A percentile compares a stretch with the other conserved stretches of the same genome.
Evolutionary conservation across 1,140 invertebrate genomes (phyloP).

Genomic region (Drosophila funebris): DNA sequence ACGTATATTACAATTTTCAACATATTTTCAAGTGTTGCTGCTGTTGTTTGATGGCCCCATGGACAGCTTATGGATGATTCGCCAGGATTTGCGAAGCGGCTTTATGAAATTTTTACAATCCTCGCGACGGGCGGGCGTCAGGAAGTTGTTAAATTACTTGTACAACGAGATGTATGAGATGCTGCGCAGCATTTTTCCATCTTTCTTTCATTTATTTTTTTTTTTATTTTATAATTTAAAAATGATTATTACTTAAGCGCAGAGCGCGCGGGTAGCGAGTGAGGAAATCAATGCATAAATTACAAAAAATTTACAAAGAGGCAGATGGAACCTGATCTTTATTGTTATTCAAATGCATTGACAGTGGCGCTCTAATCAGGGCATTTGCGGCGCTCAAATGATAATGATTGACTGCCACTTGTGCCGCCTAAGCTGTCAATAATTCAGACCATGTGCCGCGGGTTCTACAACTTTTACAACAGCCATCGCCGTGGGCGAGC

Average conservation of each 20-base stretch:
- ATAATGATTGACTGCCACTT: slow-evolving; percentile 75
- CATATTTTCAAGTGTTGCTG: slow-evolving; percentile 69
- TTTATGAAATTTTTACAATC: slow-evolving; percentile 74
- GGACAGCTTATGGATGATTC: slow-evolving; percentile 68
- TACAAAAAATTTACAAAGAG: slow-evolving; percentile 69
- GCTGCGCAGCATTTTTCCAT: slow-evolving; percentile 1
- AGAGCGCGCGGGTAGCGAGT: not conserved
- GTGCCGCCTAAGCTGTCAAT: slow-evolving; percentile 68
- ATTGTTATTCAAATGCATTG: slow-evolving; percentile 79
- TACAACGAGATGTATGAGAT: not conserved
- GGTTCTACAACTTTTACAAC: slow-evolving; percentile 17
- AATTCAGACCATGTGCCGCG: slow-evolving; percentile 70
- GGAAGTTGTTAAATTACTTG: slow-evolving; percentile 64
- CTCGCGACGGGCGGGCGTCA: slow-evolving; percentile 57
- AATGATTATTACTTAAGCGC: slow-evolving; percentile 68
- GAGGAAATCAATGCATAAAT: slow-evolving; percentile 77
- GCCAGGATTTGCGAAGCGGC: slow-evolving; percentile 47
- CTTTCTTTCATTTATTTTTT: slow-evolving; percentile 2
- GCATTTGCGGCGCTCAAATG: slow-evolving; percentile 34
- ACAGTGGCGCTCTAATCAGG: slow-evolving; percentile 42
- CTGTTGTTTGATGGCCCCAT: slow-evolving; percentile 31
- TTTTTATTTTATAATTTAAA: slow-evolving; percentile 68
- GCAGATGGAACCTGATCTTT: slow-evolving; percentile 71
- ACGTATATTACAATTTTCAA: slow-evolving; percentile 71
- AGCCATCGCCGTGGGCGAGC: slow-evolving; percentile 16